phyloP scores from a whole-genome alignment of 2,888 invertebrate species.

The Cetonia aurata region DNA sequence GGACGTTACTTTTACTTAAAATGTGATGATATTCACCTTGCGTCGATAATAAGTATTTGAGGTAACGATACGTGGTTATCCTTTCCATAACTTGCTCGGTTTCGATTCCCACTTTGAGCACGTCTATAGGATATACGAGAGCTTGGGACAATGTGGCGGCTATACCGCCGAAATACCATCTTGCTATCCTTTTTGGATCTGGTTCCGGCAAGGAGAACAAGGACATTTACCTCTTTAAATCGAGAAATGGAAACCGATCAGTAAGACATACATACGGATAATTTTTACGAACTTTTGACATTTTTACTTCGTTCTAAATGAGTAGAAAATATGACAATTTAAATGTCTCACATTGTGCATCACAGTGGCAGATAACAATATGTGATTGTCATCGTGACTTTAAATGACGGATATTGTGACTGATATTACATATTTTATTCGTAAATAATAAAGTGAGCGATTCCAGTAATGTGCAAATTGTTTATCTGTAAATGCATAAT shows the following conservation, averaged over 20 bases:
- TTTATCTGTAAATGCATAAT: too few relatives aligned
- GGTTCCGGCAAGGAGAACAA: conserved; percentile 16
- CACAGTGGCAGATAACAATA: too few relatives aligned
- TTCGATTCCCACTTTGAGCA: conserved; percentile 29
- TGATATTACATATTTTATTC: too few relatives aligned
- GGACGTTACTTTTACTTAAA: too few relatives aligned
- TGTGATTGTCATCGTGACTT: too few relatives aligned
- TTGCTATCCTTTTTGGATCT: not conserved
- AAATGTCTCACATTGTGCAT: too few relatives aligned
- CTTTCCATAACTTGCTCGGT: conserved; percentile 33
- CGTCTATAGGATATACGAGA: conserved; percentile 25
- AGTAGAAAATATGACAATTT: too few relatives aligned
- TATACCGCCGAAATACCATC: conserved; percentile 39
- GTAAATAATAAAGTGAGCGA: too few relatives aligned
- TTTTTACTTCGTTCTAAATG: not conserved
- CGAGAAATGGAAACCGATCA: not conserved
- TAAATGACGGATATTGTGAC: too few relatives aligned
- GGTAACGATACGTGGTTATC: conserved; percentile 18
- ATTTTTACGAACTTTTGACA: not conserved
- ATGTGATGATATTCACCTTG: conserved; percentile 14
- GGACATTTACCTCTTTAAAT: conserved; percentile 14
- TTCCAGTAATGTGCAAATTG: too few relatives aligned
- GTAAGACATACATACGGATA: not conserved
- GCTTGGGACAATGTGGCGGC: conserved; percentile 16
- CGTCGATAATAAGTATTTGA: conserved; percentile 9